Percentiles rank a stretch among this genome's conserved stretches.
Evolutionary conservation across 2,113 vertebrate genomes (phyloP).

Genomic region (Eulemur rufifrons): DNA sequence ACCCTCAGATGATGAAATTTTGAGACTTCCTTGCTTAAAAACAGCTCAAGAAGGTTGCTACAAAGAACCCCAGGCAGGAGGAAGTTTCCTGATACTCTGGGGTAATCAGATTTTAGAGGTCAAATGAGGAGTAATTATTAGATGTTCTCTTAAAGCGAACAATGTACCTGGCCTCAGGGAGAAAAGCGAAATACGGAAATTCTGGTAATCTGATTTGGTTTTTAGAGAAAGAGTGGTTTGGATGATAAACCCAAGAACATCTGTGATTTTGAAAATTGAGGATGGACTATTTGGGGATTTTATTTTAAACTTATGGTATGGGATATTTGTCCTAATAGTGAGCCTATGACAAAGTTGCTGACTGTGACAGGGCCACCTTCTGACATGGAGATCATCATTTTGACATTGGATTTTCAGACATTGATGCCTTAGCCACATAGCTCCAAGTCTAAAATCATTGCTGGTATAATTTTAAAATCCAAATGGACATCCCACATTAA

Average conservation of each 20-base stretch:
- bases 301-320: constrained; percentile 24
- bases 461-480: constrained; percentile 61
- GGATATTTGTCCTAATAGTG: constrained; percentile 32
- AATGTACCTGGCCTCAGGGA: constrained; percentile 54
- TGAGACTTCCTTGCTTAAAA: constrained; percentile 61
- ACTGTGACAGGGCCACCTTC: neutral
- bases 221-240: constrained; percentile 57
- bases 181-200: constrained; percentile 58
- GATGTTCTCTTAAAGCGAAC: constrained; percentile 59
- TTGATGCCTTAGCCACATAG: neutral
- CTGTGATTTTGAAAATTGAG: constrained; percentile 57
- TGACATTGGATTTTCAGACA: constrained; percentile 57
- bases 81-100: constrained; percentile 69
- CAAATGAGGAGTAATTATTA: constrained; percentile 68
- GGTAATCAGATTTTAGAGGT: constrained; percentile 74
- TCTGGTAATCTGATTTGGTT: constrained; percentile 64
- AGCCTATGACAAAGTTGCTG: neutral
- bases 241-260: constrained; percentile 60
- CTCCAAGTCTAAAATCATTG: constrained; percentile 26
- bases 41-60: constrained; percentile 76
- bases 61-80: constrained; percentile 66
- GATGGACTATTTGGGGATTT: constrained; percentile 30
- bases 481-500: constrained; percentile 47
- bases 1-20: constrained; percentile 79
- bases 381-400: constrained; percentile 17